Conservation (phyloP, 2,888 invertebrate species). For the Crocallis elinguaria region DNA sequence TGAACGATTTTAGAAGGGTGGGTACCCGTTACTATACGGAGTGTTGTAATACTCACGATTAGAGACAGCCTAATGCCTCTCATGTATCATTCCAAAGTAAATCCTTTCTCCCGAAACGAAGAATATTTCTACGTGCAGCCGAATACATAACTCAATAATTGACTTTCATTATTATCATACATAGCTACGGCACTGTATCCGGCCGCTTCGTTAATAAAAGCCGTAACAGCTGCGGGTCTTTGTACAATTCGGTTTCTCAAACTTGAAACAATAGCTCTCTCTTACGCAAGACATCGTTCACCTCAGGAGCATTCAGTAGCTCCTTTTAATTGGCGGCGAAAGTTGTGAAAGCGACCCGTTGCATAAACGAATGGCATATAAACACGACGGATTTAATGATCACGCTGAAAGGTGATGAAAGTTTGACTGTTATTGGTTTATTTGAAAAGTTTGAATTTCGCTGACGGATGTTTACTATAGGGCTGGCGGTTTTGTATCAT, state of each 20-base stretch:
- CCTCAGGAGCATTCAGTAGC: slow-evolving; percentile 45
- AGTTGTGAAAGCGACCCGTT: slow-evolving; percentile 63
- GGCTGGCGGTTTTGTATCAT: too few relatives aligned
- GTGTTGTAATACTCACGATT: too few relatives aligned
- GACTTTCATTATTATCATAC: background rate
- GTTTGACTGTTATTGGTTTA: background rate
- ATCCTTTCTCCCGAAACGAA: too few relatives aligned
- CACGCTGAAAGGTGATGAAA: slow-evolving; percentile 17
- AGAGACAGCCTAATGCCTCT: too few relatives aligned
- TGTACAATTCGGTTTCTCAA: slow-evolving; percentile 14
- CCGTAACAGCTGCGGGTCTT: slow-evolving; percentile 1
- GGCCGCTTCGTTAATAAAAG: slow-evolving; percentile 3
- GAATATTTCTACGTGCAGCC: background rate
- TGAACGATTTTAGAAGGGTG: too few relatives aligned
- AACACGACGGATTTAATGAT: slow-evolving; percentile 20
- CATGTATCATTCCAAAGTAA: too few relatives aligned
- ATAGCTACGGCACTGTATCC: background rate
- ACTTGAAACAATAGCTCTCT: slow-evolving; percentile 19
- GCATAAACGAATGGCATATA: slow-evolving; percentile 44
- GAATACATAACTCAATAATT: background rate
- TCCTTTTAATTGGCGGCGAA: slow-evolving; percentile 68
- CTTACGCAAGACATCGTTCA: slow-evolving; percentile 23
- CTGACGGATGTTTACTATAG: background rate
- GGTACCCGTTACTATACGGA: too few relatives aligned
- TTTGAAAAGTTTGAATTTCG: background rate